Base-by-base conservation (phyloP, 2,797 vertebrate genomes). In the Yasuhikotakia modesta region DNA sequence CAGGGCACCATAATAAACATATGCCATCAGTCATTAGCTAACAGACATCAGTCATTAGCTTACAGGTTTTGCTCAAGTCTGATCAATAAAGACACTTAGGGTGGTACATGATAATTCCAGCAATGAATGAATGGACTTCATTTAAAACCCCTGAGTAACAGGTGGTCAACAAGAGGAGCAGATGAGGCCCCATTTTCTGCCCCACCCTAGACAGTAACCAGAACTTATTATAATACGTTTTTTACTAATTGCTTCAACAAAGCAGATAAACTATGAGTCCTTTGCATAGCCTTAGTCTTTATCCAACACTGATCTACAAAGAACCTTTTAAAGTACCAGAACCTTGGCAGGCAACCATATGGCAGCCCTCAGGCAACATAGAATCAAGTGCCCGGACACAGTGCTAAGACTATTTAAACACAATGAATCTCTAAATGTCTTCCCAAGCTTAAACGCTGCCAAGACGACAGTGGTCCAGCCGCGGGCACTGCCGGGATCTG, bases 101-200 rank as follows among this genome's bases (percentile, higher is more conserved):
- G 4, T 27, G 27, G 2, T 27, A 73, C 13, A 32, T 73, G 13
- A 19, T 12, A 63, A 17, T 21, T 10, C 30, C 16, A n/a, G 5
- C 71, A 50, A 67, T 17, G 50, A 67, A 58, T 46, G 24, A 24
- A 55, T 50, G 43, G 8, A 77, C 22, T 55, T 46, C 53, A 65
- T 53, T 48, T 64, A 68, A 78, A 64, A 78, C 68, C 76, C 4
- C 32, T 30, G 58, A 55, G 68, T 19, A 78, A 71, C 76, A 78
- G 76, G 58, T 78, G 76, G 35, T 71, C 58, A 55, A 55, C 67
- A 43, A 27, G 2, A 27, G 4, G 45, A 45, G 21, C 32, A 30
- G 3, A 22, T 52, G 17, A 64, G 71, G 32, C 16, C 46, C 12
- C 11, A 46, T 24, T 66, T 19, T 4, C 16, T 1, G 6, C 67